Base-by-base conservation (phyloP, 2,113 vertebrate species). In the Ageneiosus marmoratus region DNA sequence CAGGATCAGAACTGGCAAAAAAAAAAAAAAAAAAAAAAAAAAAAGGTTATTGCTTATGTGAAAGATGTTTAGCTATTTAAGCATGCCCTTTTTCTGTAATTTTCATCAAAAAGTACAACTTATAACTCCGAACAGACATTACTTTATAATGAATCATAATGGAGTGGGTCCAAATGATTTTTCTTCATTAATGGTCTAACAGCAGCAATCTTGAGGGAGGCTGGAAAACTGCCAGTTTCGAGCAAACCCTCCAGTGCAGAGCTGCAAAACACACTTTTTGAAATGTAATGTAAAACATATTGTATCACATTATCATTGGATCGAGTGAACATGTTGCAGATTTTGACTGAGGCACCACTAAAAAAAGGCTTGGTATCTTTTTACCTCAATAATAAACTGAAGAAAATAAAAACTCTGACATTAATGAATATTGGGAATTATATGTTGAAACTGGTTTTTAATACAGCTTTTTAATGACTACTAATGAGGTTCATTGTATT, bases 141-240 rank as follows among this genome's bases (percentile, higher is more conserved):
- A 41, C 37, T 72, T 1, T 48, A 48, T 48, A 72, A 27, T 27
- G 41, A 48, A 72, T 48, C 44, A 27, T 16, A 48, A 48, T 44
- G 9, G 22, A 70, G 20, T 37, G 22, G 24, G 69, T 48, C n/a
- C 24, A 4, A 10, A 27, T 72, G 7, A 48, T 72, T 48, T 48
- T 48, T 72, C 69, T 72, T 72, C 24, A 72, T 72, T 72, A 72
- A 48, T 48, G 24, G 24, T 72, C 44, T 48, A 48, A 48, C 24
- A 27, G 44, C 24, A 72, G 44, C 41, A 72, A 48, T 46, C 41
- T 72, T 2, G 12, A 48, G 41, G 1, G 41, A n/a, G 12, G 41
- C 69, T 46, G 69, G 44, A 72, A 48, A 46, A n/a, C 24, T 27
- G 24, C 44, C 69, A 72, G 44, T n/a, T 72, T 48, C 15, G 48